Evolutionary conservation across 2,113 vertebrate genomes (phyloP), one percentile per base, ranked within the genome.

Genomic region (Laticauda laticaudata): DNA sequence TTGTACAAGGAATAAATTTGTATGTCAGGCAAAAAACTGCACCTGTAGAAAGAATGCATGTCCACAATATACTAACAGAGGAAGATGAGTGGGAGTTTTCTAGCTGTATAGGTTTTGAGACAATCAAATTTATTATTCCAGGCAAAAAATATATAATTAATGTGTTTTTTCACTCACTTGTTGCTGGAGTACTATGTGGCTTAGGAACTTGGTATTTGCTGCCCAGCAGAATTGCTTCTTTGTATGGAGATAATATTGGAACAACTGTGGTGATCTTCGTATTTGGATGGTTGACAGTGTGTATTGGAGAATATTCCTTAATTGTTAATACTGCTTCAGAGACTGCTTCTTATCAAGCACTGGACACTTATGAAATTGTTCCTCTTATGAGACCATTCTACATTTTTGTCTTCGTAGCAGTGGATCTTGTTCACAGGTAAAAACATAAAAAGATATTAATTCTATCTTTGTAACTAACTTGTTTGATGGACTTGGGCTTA

Each of bases 31-130:
- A 97, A 64, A 98, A 97, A 94, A 99, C 96, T 0, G 97, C 97
- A 75, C 96, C 97, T 0, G 98, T 99, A 94, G 98, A 99, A 97
- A 98, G 98, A 93, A 97, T 99, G 4, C 98, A 97, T 43, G 97
- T 97, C 14, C 98, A 98, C 95, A 98, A 97, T 95, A 97, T 98
- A 94, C 97, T 99, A 94, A 98, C 98, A 56, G 99, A 99, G 96
- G 99, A 99, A 97, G 99, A 99, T 92, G 99, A 99, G 92, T 98
- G 99, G 97, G 99, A 99, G 94, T 99, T 99, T 97, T 98, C 98
- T 91, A 98, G 99, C 96, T 99, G 99, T 89, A 95, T 98, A 39
- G 98, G 98, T 94, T 97, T 98, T 48, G 99, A 99, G 96, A 99
- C 99, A 1, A 97, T 99, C 90, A 98, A 96, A 95, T 99, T 99